Conservation (phyloP, 2,797 vertebrate species). For the Sebastes reedi region DNA sequence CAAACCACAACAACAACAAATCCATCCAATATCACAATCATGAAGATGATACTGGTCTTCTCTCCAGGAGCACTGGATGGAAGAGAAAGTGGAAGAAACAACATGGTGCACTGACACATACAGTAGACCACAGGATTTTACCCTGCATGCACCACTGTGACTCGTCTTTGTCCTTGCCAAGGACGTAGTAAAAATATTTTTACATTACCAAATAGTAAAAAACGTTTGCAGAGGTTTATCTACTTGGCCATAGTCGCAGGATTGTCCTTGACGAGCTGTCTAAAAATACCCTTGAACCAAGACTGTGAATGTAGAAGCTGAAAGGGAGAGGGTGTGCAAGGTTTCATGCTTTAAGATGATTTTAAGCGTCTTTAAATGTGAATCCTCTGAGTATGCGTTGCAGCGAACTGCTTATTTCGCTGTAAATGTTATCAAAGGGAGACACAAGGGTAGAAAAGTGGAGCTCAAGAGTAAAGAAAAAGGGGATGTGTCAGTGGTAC, state of each 20-base stretch:
- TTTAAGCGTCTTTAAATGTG: slow-evolving; percentile 20
- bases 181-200: not conserved
- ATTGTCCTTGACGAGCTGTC: not conserved
- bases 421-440: slow-evolving; percentile 48
- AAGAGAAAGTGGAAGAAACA: not conserved
- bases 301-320: not conserved
- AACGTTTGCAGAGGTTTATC: slow-evolving; percentile 9
- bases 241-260: not conserved
- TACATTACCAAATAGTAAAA: not conserved
- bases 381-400: not conserved
- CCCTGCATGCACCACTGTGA: not conserved
- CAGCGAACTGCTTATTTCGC: slow-evolving; percentile 27
- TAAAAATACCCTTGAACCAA: slow-evolving; percentile 2
- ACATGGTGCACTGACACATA: not conserved
- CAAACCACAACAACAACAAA: not conserved
- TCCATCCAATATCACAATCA: not conserved
- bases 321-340: slow-evolving; percentile 13
- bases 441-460: slow-evolving; percentile 18
- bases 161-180: not conserved
- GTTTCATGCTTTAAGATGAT: slow-evolving; percentile 54
- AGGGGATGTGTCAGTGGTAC: not conserved
- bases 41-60: not conserved
- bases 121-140: not conserved
- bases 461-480: slow-evolving; percentile 1
- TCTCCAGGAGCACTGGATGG: not conserved